phyloP scores from a whole-genome alignment of 2,797 vertebrate genomes.

The Corythornis leucogaster region DNA sequence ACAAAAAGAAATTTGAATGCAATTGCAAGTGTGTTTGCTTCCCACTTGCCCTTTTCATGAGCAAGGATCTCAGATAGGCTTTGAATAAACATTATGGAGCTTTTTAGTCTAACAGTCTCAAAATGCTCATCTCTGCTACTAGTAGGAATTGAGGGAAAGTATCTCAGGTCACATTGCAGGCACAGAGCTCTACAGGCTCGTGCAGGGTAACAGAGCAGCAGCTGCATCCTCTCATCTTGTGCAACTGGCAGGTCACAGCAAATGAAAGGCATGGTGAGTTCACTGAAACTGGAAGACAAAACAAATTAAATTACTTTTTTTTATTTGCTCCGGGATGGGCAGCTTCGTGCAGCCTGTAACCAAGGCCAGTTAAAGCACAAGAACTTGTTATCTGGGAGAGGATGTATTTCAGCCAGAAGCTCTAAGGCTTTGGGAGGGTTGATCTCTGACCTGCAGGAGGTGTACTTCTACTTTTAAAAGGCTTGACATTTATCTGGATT shows the following conservation, averaged over 20 bases:
- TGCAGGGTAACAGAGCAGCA: not conserved
- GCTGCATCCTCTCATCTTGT: not conserved
- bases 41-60: not conserved
- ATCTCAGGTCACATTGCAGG: not conserved
- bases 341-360: not conserved
- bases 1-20: not conserved
- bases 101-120: not conserved
- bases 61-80: not conserved
- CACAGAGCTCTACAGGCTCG: not conserved
- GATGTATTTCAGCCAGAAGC: not conserved
- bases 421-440: not conserved
- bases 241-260: not conserved
- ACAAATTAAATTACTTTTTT: not conserved
- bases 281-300: slow-evolving; percentile 21
- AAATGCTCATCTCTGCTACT: not conserved
- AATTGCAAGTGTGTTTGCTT: not conserved
- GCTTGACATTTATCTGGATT: not conserved
- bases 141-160: not conserved
- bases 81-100: not conserved
- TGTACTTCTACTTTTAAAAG: not conserved
- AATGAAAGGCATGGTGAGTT: not conserved
- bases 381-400: not conserved
- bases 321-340: not conserved
- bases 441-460: not conserved
- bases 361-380: not conserved